Evolutionary conservation across 2,888 invertebrate genomes (phyloP).

Genomic region (Iphiclides podalirius): DNA sequence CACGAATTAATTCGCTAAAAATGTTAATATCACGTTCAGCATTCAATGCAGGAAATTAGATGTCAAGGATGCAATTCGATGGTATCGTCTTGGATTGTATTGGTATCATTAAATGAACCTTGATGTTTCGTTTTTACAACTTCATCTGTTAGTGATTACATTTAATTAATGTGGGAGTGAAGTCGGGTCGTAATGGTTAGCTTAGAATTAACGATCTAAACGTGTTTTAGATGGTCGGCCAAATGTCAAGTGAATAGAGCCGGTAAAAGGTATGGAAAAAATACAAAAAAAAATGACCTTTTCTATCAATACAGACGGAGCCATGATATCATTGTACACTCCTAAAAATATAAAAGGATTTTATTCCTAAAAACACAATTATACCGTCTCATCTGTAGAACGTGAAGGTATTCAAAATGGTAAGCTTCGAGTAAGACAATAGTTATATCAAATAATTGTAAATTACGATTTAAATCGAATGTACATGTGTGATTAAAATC

Average conservation of each 20-base stretch:
- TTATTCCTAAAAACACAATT: slow-evolving; percentile 13
- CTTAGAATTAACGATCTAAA: slow-evolving; percentile 24
- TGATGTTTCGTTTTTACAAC: too few relatives aligned
- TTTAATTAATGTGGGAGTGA: too few relatives aligned
- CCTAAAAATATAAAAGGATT: slow-evolving; percentile 22
- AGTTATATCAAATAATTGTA: neutral
- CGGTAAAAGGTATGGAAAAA: slow-evolving; percentile 32
- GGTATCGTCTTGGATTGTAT: neutral
- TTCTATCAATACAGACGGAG: slow-evolving; percentile 24
- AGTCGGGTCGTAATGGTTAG: slow-evolving; percentile 3
- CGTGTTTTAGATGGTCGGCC: slow-evolving; percentile 23
- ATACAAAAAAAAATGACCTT: slow-evolving; percentile 37
- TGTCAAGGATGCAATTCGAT: slow-evolving; percentile 1
- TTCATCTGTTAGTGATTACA: too few relatives aligned
- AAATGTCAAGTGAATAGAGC: slow-evolving; percentile 39
- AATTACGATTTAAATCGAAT: neutral
- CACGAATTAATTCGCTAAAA: neutral
- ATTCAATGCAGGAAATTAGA: neutral
- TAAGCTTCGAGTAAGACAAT: slow-evolving; percentile 4
- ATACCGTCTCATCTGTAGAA: slow-evolving; percentile 13
- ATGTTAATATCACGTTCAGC: neutral
- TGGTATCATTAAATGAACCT: neutral
- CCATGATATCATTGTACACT: slow-evolving; percentile 10
- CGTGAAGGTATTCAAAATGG: slow-evolving; percentile 22
- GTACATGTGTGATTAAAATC: neutral